These are phyloP conservation scores for Zeugodacus cucurbitae DNA, from an alignment of 1,140 invertebrate genomes.

Conservation along the genomic window DNA sequence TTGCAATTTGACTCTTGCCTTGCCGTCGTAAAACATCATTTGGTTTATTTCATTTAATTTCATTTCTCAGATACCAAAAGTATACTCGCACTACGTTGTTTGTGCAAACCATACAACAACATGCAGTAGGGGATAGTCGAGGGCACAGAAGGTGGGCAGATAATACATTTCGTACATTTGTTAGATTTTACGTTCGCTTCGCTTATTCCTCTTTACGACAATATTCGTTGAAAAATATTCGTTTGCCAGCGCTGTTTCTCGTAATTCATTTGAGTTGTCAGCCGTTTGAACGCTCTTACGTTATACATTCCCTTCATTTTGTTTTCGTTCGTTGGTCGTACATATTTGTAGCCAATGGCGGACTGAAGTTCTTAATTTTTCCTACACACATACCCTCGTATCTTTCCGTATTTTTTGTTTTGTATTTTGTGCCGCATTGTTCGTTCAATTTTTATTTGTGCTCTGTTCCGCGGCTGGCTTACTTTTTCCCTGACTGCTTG, in stretches of 20 bases:
- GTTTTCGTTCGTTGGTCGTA: not conserved
- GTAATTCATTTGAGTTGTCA: constrained; percentile 28
- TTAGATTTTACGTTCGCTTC: constrained; percentile 29
- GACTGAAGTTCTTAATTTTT: constrained; percentile 30
- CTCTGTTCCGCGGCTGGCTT: not conserved
- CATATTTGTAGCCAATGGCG: not conserved
- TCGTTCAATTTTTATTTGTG: not conserved
- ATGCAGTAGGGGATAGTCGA: constrained; percentile 15
- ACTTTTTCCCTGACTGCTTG: constrained; percentile 5
- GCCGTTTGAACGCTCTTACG: not conserved
- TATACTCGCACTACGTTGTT: not conserved
- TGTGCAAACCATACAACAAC: not conserved
- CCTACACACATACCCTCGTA: not conserved
- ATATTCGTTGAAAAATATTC: constrained; percentile 14
- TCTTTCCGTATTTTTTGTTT: not conserved
- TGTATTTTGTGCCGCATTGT: not conserved
- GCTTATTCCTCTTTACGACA: not conserved
- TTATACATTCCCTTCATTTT: not conserved
- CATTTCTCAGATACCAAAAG: constrained; percentile 21
- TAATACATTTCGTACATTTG: constrained; percentile 25
- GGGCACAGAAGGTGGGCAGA: constrained; percentile 30
- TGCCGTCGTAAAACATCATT: constrained; percentile 33
- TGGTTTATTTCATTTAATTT: constrained; percentile 34
- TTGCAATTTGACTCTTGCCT: not conserved
- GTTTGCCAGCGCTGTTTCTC: not conserved